phyloP scores from a whole-genome alignment of 2,888 invertebrate genomes.

The Ischnus inquisitorius region DNA sequence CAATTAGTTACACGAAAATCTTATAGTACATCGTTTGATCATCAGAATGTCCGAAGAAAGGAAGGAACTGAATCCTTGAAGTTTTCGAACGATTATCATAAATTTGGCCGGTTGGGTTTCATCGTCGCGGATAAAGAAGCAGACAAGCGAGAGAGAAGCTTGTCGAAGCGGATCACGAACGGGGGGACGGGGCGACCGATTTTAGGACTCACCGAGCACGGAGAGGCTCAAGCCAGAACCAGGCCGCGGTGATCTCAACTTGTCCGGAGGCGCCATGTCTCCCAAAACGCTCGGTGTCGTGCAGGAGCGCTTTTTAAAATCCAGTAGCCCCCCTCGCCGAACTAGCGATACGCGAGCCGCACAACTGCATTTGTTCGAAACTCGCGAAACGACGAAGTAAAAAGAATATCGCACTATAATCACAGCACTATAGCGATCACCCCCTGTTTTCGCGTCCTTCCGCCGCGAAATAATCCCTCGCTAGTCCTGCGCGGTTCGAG shows the following conservation, averaged over 20 bases:
- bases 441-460: slow-evolving; percentile 34
- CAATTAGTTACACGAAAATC: too few species aligned
- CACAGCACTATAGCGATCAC: slow-evolving; percentile 51
- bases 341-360: slow-evolving; percentile 23
- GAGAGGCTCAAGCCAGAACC: slow-evolving; percentile 85
- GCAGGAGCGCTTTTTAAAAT: slow-evolving; percentile 54
- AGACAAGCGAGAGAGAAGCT: slow-evolving; percentile 7
- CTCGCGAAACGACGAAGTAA: background rate
- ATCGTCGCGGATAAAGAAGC: background rate
- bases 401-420: slow-evolving; percentile 3
- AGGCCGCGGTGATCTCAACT: slow-evolving; percentile 82
- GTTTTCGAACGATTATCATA: too few species aligned
- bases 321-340: slow-evolving; percentile 47
- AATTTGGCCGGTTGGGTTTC: background rate
- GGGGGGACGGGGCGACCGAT: slow-evolving; percentile 2
- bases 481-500: slow-evolving; percentile 24
- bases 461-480: slow-evolving; percentile 49
- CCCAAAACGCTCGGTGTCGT: slow-evolving; percentile 43
- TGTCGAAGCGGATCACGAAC: background rate
- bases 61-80: too few species aligned
- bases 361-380: slow-evolving; percentile 29
- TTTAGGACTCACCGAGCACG: slow-evolving; percentile 85
- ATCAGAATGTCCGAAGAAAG: too few species aligned
- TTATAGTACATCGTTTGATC: too few species aligned
- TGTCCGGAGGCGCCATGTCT: slow-evolving; percentile 83